These are phyloP conservation scores for Neelides sp. DNA, from an alignment of 1,140 invertebrate genomes.

Conservation along the genomic window DNA sequence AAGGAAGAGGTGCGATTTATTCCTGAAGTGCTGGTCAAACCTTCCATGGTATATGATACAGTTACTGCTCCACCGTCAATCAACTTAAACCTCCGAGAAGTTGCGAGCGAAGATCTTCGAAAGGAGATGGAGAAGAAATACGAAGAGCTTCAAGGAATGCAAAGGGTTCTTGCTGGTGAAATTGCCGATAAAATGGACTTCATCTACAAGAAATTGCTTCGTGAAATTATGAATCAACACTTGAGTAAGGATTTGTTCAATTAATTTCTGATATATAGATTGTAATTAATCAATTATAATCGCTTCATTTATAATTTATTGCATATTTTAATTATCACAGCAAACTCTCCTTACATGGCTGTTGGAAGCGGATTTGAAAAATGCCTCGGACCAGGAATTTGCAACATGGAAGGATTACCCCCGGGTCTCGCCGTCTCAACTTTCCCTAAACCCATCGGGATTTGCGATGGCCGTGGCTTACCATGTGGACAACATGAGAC, in stretches of 20 bases:
- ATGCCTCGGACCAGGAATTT: slow-evolving; percentile 22
- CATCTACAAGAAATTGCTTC: slow-evolving; percentile 18
- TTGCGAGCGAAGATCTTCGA: slow-evolving; percentile 3
- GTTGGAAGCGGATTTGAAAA: slow-evolving; percentile 9
- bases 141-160: slow-evolving; percentile 18
- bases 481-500: not conserved
- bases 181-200: slow-evolving; percentile 25
- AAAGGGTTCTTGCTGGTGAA: slow-evolving; percentile 14
- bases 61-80: not conserved
- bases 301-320: not conserved
- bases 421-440: slow-evolving; percentile 12
- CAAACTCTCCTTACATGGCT: slow-evolving; percentile 17
- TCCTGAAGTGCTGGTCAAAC: no score
- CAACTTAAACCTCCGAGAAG: not conserved
- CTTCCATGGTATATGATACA: no score
- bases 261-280: not conserved
- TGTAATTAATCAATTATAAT: not conserved
- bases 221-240: slow-evolving; percentile 18
- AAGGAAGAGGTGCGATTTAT: no score
- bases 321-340: slow-evolving; percentile 2
- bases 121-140: slow-evolving; percentile 16
- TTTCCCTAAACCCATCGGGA: not conserved
- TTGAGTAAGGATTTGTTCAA: slow-evolving; percentile 16
- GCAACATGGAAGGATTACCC: slow-evolving; percentile 18
- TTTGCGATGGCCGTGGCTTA: slow-evolving; percentile 4